phyloP scores from a whole-genome alignment of 1,140 invertebrate species.

The Eupeodes corollae region DNA sequence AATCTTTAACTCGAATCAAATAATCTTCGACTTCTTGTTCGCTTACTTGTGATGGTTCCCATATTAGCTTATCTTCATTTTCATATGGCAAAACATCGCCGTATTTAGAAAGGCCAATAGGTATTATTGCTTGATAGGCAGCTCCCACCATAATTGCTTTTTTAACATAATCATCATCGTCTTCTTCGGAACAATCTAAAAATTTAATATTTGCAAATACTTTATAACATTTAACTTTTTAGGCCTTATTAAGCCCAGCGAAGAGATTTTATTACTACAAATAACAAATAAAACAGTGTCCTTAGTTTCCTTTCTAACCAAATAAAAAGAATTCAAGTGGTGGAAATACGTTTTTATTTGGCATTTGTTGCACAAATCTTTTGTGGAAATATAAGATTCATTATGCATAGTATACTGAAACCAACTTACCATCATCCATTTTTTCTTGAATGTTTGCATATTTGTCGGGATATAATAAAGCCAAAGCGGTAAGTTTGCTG shows the following conservation, averaged over 20 bases:
- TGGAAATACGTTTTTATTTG: too few relatives aligned
- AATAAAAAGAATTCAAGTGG: too few relatives aligned
- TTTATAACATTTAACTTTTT: too few relatives aligned
- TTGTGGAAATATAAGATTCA: too few relatives aligned
- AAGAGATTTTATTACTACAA: too few relatives aligned
- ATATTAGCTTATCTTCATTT: slow-evolving; percentile 90
- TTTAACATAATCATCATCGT: slow-evolving; percentile 45
- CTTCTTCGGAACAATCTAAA: slow-evolving; percentile 62
- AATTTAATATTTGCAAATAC: too few relatives aligned
- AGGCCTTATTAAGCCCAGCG: too few relatives aligned
- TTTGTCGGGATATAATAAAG: slow-evolving; percentile 29
- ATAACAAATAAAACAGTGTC: too few relatives aligned
- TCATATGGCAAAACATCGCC: slow-evolving; percentile 90
- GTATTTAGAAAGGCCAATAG: slow-evolving; percentile 81
- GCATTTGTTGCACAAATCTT: too few relatives aligned
- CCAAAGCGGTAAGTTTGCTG: slow-evolving; percentile 1
- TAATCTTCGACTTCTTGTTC: slow-evolving; percentile 72
- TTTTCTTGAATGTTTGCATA: slow-evolving; percentile 17
- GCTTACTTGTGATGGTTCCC: slow-evolving; percentile 72
- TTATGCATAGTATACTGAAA: not conserved
- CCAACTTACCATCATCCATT: slow-evolving; percentile 35
- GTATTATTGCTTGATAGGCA: slow-evolving; percentile 88
- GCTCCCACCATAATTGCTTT: slow-evolving; percentile 90
- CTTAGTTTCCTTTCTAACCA: too few relatives aligned
- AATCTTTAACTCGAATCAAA: slow-evolving; percentile 43